Base-by-base conservation (phyloP, 2,888 invertebrate genomes). In the Heliconius hortense region DNA sequence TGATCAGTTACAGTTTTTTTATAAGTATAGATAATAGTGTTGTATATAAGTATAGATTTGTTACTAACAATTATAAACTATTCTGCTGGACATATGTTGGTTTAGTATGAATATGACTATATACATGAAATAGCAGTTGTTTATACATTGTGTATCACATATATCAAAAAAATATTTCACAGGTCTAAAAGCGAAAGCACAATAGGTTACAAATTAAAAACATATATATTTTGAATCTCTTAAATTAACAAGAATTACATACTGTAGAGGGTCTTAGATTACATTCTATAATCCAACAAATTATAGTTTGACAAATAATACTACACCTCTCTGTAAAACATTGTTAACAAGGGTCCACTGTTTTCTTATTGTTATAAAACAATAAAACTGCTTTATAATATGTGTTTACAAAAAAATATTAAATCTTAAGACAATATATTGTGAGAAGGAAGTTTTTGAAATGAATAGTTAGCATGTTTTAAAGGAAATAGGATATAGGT, bases 401-500 rank as follows among this genome's bases (percentile, higher is more conserved):
- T 43, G 4, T 15, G 15, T 15, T 43, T 43, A 43, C 15, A 43
- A 43, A 43, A 43, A 31, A 43, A 53, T 56, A n/a, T n/a, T 21
- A 26, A 24, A 59, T 13, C 11, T 59, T 13, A 59, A 59, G 2
- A 59, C 24, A 59, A 24, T 59, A 24, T 24, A 59, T 59, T 24
- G 11, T 13, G 4, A 59, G 24, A 11, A 63, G 35, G n/a, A 63
- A 35, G 21, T 63, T 11, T 62, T 62, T 63, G 11, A n/a, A 31
- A 31, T 63, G 21, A 62, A 62, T 64, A 35, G 5, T 21, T 62
- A 26, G 43, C 8, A 67, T 67, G 43, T 43, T 53, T 68, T 68
- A 53, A 68, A 68, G 68, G 48, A 53, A 68, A 53, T 28, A 68
- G 53, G 53, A 53, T n/a, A 53, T 31, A 67, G 18, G 26, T 28